These are phyloP conservation scores for Xenotilapia longispinis DNA, from an alignment of 2,113 vertebrate species.

Conservation along the genomic window DNA sequence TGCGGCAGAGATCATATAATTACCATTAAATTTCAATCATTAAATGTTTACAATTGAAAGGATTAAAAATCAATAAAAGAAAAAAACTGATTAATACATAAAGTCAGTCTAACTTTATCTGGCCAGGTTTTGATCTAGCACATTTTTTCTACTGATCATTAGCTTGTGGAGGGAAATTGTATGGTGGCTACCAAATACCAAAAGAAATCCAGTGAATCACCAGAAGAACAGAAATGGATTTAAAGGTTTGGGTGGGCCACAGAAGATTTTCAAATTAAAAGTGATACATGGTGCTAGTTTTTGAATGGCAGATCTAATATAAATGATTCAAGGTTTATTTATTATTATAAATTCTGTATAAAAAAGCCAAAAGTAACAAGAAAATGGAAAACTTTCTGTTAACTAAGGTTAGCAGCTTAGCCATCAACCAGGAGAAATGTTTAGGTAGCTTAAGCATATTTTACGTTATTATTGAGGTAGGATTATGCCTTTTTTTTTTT, in stretches of 20 bases:
- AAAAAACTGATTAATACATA: not conserved
- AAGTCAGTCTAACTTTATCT: not conserved
- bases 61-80: not conserved
- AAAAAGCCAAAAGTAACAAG: not conserved
- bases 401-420: not conserved
- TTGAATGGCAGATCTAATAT: not conserved
- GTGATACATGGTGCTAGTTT: not conserved
- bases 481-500: not conserved
- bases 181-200: not conserved
- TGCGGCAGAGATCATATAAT: not conserved
- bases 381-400: fast-evolving
- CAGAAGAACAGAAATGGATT: not conserved
- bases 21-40: not conserved
- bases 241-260: not conserved
- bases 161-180: not conserved
- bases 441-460: not conserved
- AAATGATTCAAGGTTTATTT: not conserved
- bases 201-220: not conserved
- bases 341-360: not conserved
- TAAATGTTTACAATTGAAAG: not conserved
- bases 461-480: not conserved
- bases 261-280: not conserved
- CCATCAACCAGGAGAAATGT: not conserved
- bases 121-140: not conserved
- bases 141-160: not conserved